Base-by-base conservation (phyloP, 2,888 invertebrate genomes). In the Apotomis capreana region DNA sequence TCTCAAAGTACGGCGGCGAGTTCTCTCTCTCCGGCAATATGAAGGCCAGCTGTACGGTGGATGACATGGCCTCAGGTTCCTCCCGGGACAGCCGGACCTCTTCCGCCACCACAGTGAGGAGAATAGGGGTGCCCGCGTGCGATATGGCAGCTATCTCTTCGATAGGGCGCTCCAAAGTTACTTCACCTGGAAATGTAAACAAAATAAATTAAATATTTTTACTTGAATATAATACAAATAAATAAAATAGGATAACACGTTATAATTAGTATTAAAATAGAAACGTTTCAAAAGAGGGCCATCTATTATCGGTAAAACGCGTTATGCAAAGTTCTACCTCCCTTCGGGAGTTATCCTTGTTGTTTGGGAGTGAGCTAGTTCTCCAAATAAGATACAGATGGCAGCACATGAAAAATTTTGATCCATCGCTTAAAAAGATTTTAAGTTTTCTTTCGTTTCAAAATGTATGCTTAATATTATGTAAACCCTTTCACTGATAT, bases 71-170 rank as follows among this genome's bases (percentile, higher is more conserved):
- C 76, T 96, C 96, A 10, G 95, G 96, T 78, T 96, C 96, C 75
- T 95, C 95, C 76, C 96, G 94, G 72, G 95, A 94, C 76, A 95
- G 91, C 78, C 96, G 94, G 74, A 98, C 96, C 90, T 98, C 98
- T 86, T 97, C 97, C 3, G 98, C 98, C 64, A 97, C 95, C 67
- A 98, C 96, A 0, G 96, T 97, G 75, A 98, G 94, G 63, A 97
- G 94, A 70, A 98, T 96, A 3, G 98, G 97, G 70, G 97, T 96
- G 65, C 97, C 96, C n/a, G 96, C 95, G 82, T 96, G 96, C 13
- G 96, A 96, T 79, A 97, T 96, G 69, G 96, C 95, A 69, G 96
- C 95, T 77, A 98, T 95, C 82, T 97, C 97, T 78, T 96, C 95
- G 46, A 98, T 89, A 0, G 97, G 96, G 77, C 95, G 94, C 76